A percentile compares a stretch with the other conserved stretches of the same genome.
These are phyloP conservation scores for Turritopsis rubra DNA, from an alignment of 30 jellyfish, hydroid and myxozoan species.

Conservation along the genomic window DNA sequence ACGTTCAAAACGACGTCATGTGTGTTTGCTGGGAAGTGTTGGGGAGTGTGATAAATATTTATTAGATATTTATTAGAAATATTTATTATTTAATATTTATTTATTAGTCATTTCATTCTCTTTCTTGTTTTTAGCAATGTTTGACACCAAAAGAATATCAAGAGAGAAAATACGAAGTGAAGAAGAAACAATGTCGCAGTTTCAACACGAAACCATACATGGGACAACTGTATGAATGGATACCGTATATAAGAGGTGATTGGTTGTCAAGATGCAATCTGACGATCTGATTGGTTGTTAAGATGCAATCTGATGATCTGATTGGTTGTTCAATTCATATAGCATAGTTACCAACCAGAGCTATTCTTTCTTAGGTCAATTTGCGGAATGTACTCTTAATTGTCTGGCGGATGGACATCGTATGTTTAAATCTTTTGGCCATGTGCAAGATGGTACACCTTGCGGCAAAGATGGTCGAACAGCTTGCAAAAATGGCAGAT, in stretches of 20 bases:
- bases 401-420: slow-evolving; percentile 77
- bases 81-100: too few species aligned
- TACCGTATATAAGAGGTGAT: slow-evolving; percentile 66
- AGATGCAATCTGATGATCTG: neutral
- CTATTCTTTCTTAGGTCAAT: slow-evolving; percentile 40
- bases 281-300: neutral
- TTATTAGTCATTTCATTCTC: neutral
- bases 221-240: slow-evolving; percentile 62
- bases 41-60: too few species aligned
- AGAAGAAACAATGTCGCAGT: slow-evolving; percentile 45
- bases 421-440: slow-evolving; percentile 57
- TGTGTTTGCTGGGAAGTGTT: too few species aligned
- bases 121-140: neutral
- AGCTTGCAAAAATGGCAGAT: slow-evolving; percentile 52
- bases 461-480: slow-evolving; percentile 57
- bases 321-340: neutral
- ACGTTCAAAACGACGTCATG: too few species aligned
- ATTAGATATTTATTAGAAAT: too few species aligned
- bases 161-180: slow-evolving; percentile 36
- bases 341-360: too few species aligned
- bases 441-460: slow-evolving; percentile 57
- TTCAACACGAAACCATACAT: slow-evolving; percentile 45
- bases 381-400: slow-evolving; percentile 53
- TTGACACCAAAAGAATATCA: neutral
- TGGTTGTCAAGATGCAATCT: neutral